phyloP scores from a whole-genome alignment of 2,113 vertebrate genomes.

The Cryptotis parvus region DNA sequence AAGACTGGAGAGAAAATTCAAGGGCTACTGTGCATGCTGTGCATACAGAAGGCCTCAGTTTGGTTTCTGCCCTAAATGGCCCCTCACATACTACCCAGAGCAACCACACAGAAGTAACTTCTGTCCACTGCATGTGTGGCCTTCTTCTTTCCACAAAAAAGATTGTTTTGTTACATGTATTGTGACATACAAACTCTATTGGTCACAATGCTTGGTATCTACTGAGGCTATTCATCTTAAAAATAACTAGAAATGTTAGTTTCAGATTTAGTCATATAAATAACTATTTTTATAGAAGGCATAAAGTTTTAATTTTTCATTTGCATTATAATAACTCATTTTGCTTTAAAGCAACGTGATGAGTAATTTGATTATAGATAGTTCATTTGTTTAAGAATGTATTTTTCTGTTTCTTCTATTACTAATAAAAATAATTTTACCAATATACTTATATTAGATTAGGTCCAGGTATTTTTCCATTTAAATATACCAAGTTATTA shows the following conservation, averaged over 20 bases:
- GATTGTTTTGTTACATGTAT: neutral
- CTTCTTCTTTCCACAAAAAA: neutral
- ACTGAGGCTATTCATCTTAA: constrained; percentile 33
- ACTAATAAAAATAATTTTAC: neutral
- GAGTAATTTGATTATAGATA: constrained; percentile 33
- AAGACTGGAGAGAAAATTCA: too few relatives aligned
- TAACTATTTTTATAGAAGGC: neutral
- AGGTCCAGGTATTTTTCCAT: constrained; percentile 3
- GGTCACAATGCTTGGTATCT: neutral
- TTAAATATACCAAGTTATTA: neutral
- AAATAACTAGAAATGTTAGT: constrained; percentile 29
- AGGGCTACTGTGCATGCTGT: too few relatives aligned
- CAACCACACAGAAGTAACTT: too few relatives aligned
- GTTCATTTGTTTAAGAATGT: constrained; percentile 27
- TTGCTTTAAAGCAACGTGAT: constrained; percentile 12
- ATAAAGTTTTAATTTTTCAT: constrained; percentile 41
- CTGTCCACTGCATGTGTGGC: too few relatives aligned
- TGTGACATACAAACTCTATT: neutral
- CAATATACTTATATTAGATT: neutral
- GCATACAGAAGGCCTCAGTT: too few relatives aligned
- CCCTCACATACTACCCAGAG: too few relatives aligned
- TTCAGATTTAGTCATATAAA: constrained; percentile 27
- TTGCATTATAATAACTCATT: constrained; percentile 34
- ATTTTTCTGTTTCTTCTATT: neutral
- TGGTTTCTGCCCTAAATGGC: too few relatives aligned